phyloP scores from a whole-genome alignment of 1,140 invertebrate species.

The Lethrus apterus region DNA sequence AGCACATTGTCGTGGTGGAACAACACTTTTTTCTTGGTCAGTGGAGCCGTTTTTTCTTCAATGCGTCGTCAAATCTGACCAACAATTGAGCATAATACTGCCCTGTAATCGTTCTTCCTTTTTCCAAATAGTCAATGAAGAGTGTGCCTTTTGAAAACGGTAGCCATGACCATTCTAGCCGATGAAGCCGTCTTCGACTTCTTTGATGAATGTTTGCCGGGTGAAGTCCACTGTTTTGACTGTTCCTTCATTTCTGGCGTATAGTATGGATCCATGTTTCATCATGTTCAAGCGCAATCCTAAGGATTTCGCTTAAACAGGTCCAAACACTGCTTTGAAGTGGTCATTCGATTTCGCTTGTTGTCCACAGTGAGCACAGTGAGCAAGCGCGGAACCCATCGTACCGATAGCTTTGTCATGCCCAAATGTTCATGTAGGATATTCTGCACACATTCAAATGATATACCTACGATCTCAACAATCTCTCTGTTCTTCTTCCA shows the following conservation, averaged over 20 bases:
- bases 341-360: too few species aligned
- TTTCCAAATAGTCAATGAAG: conserved; percentile 15
- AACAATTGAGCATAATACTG: conserved; percentile 25
- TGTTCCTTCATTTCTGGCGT: too few species aligned
- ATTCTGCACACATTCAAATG: conserved; percentile 1
- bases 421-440: background rate
- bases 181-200: too few species aligned
- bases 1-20: background rate
- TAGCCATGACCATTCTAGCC: conserved; percentile 28
- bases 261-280: too few species aligned
- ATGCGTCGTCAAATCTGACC: conserved; percentile 2
- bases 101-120: conserved; percentile 18
- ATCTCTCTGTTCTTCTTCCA: background rate
- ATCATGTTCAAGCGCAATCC: too few species aligned
- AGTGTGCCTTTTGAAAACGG: conserved; percentile 25
- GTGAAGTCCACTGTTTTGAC: too few species aligned
- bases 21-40: background rate
- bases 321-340: too few species aligned
- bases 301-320: too few species aligned
- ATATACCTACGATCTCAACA: background rate
- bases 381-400: background rate
- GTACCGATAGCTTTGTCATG: background rate
- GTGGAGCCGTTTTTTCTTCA: background rate
- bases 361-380: too few species aligned
- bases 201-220: too few species aligned